Base-by-base conservation (phyloP, 2,113 vertebrate genomes). In the Cyanoderma ruficeps region DNA sequence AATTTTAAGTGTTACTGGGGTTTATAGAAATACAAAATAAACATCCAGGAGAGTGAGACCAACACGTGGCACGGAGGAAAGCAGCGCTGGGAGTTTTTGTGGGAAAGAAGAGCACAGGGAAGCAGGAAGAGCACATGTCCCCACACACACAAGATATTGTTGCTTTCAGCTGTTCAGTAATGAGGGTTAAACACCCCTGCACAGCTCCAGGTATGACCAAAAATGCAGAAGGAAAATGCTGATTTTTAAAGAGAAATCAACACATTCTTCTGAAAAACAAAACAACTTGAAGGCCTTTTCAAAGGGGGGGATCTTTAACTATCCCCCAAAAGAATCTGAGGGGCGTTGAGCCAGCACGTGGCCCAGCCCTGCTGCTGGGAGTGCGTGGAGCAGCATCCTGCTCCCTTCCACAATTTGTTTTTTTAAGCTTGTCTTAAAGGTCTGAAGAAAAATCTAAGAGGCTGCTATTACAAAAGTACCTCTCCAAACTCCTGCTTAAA, bases 101-200 rank as follows among this genome's bases (percentile, higher is more conserved):
- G 42, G 18, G 27, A 30, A 42, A 44, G 22, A n/a, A 70, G 70
- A 28, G 23, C 11, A 52, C n/a, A 76, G 33, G 46, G 8, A 63
- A 17, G 13, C 1, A 47, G 5, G 17, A 41, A 15, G 5, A 76
- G 4, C 53, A 24, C 19, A 0, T 1, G 0, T 0, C 7, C 41
- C 28, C 42, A 44, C 31, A 0, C 4, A 20, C 8, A 31, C 7
- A 21, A 22, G 15, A 27, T 11, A 80, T 1, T 11, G 77, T 1
- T 69, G n/a, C 31, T 17, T 42, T 21, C 61, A 82, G 42, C 53
- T 95, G 61, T 0, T 37, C 13, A 37, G 14, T 11, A 35, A 20
- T 2, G 10, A 7, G 46, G 23, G 41, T 69, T 86, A 83, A 83
- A 60, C 24, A 60, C 6, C 83, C 83, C 44, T 69, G 57, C 12